Evolutionary conservation across 2,888 invertebrate genomes (phyloP).

Genomic region (Cyaniris semiargus): DNA sequence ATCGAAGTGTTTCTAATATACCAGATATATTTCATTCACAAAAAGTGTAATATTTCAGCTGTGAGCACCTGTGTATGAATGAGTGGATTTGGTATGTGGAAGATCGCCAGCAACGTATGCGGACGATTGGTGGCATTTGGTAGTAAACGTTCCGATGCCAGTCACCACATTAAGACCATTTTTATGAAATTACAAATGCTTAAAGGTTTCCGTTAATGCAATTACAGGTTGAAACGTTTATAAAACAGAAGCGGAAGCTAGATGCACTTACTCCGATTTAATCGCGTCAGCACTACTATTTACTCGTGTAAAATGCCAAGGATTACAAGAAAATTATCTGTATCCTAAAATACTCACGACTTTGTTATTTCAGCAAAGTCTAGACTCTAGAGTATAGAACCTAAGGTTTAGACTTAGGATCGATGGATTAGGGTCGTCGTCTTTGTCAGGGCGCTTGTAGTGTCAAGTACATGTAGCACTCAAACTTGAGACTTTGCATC

Average conservation of each 20-base stretch:
- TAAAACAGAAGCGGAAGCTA: neutral
- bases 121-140: neutral
- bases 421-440: neutral
- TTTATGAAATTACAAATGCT: neutral
- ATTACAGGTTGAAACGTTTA: constrained; percentile 16
- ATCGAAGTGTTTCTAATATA: neutral
- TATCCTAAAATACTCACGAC: neutral
- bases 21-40: neutral
- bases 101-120: constrained; percentile 8
- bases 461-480: constrained; percentile 6
- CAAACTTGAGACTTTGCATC: neutral
- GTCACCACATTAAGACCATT: neutral
- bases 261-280: neutral
- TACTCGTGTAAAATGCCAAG: neutral
- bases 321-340: neutral
- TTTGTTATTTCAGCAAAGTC: neutral
- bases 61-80: neutral
- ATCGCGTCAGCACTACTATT: neutral
- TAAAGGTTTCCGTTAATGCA: neutral
- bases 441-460: neutral
- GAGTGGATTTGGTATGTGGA: constrained; percentile 9
- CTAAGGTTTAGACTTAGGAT: neutral
- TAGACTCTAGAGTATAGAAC: neutral
- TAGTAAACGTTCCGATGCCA: neutral
- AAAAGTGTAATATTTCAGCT: neutral